These are phyloP conservation scores for Nymphalis io DNA, from an alignment of 1,140 invertebrate species.

Conservation along the genomic window DNA sequence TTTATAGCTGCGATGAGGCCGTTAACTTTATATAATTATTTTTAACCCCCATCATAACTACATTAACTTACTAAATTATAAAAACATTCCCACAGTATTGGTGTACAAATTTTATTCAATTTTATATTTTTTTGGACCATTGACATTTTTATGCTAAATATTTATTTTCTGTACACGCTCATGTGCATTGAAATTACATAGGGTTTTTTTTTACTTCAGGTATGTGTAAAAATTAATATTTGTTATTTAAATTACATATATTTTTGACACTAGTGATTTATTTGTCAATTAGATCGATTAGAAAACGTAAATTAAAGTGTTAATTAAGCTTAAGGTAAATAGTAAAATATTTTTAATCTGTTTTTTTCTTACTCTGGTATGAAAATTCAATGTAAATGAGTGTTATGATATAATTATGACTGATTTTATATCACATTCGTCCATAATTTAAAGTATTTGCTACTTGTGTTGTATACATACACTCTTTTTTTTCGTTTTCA, in stretches of 20 bases:
- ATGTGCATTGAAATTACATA: neutral
- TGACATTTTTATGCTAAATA: constrained; percentile 14
- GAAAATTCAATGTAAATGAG: constrained; percentile 11
- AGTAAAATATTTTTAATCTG: no score
- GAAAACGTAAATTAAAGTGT: no score
- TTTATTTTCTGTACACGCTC: neutral
- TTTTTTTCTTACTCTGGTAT: no score
- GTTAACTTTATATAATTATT: constrained; percentile 30
- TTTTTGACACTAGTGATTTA: no score
- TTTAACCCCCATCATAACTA: constrained; percentile 10
- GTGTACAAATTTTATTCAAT: constrained; percentile 50
- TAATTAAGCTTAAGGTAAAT: no score
- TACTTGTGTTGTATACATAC: constrained; percentile 21
- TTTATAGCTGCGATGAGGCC: constrained; percentile 72
- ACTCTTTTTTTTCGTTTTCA: neutral
- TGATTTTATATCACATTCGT: constrained; percentile 12
- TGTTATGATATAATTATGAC: constrained; percentile 2
- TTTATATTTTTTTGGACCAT: constrained; percentile 32
- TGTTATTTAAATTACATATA: no score
- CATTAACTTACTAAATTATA: constrained; percentile 19
- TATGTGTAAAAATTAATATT: neutral
- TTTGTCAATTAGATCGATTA: no score
- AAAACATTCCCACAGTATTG: constrained; percentile 45
- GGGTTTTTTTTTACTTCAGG: neutral
- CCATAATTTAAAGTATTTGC: neutral